Conservation (phyloP, 2,113 vertebrate species). For the Gymnorhina tibicen region DNA sequence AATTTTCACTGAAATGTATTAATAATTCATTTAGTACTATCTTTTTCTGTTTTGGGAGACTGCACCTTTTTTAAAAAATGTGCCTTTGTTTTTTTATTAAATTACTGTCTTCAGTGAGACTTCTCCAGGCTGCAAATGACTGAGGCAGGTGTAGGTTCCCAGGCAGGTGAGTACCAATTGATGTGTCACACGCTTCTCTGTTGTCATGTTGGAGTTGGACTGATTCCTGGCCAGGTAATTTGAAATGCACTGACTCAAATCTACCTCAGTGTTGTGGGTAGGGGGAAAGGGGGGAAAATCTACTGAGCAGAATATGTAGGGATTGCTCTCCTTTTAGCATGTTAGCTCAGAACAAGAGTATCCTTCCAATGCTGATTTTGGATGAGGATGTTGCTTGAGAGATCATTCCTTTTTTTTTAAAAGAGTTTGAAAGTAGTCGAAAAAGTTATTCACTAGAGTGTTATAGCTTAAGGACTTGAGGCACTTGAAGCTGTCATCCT, state of each 20-base stretch:
- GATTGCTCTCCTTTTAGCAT: background rate
- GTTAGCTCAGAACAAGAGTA: background rate
- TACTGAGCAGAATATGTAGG: background rate
- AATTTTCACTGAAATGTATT: background rate
- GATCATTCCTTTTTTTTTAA: background rate
- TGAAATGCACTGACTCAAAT: background rate
- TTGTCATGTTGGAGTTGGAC: background rate
- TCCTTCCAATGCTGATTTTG: background rate
- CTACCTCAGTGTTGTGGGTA: background rate
- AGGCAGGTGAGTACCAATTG: background rate
- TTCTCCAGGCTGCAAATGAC: background rate
- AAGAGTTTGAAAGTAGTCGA: background rate
- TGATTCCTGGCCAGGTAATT: background rate
- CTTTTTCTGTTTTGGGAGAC: background rate
- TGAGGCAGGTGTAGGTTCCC: background rate
- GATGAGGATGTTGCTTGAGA: background rate
- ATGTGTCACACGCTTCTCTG: accelerated
- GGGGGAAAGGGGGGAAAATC: background rate
- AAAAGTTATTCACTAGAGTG: background rate
- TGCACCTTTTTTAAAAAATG: background rate
- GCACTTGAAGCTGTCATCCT: background rate
- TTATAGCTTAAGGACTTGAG: background rate
- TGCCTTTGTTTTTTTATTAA: accelerated
- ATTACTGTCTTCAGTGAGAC: background rate
- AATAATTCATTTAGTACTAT: background rate